These are phyloP conservation scores for Drosophila lutescens DNA, from an alignment of 2,888 invertebrate species.

Conservation along the genomic window DNA sequence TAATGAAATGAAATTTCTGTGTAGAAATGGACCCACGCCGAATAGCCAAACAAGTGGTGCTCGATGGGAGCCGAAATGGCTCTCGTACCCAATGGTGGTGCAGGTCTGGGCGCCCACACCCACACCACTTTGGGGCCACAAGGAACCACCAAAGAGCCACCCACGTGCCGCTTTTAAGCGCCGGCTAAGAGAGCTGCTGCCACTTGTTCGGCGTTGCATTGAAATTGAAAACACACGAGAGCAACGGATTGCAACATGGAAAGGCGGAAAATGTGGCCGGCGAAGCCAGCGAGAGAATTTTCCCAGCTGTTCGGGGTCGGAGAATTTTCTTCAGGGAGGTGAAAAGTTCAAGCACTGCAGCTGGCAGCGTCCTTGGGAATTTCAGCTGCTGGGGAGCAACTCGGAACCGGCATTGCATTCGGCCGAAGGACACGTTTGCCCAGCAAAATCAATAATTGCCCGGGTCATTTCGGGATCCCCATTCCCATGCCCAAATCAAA, in stretches of 20 bases:
- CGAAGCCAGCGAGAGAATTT: constrained; percentile 23
- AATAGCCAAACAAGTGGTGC: constrained; percentile 63
- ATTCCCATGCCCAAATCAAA: constrained; percentile 5
- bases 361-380: constrained; percentile 62
- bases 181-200: constrained; percentile 26
- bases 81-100: constrained; percentile 28
- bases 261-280: constrained; percentile 52
- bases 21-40: constrained; percentile 49
- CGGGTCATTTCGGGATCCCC: constrained; percentile 14
- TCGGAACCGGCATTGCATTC: constrained; percentile 60
- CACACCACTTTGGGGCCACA: constrained; percentile 17
- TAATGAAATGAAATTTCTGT: no score
- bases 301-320: constrained; percentile 56
- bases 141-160: constrained; percentile 18
- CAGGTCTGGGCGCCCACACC: constrained; percentile 39
- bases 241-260: constrained; percentile 51
- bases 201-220: constrained; percentile 44
- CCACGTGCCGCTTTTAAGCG: constrained; percentile 42
- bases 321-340: constrained; percentile 20
- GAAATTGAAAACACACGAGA: constrained; percentile 49
- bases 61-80: constrained; percentile 31
- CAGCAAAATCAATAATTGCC: constrained; percentile 67
- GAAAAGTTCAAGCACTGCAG: constrained; percentile 61
- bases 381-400: constrained; percentile 35
- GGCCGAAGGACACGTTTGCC: constrained; percentile 63